A percentile compares a stretch with the other conserved stretches of the same genome.
Conservation (phyloP, 2,797 vertebrate genomes). For the Lepus townsendii region DNA sequence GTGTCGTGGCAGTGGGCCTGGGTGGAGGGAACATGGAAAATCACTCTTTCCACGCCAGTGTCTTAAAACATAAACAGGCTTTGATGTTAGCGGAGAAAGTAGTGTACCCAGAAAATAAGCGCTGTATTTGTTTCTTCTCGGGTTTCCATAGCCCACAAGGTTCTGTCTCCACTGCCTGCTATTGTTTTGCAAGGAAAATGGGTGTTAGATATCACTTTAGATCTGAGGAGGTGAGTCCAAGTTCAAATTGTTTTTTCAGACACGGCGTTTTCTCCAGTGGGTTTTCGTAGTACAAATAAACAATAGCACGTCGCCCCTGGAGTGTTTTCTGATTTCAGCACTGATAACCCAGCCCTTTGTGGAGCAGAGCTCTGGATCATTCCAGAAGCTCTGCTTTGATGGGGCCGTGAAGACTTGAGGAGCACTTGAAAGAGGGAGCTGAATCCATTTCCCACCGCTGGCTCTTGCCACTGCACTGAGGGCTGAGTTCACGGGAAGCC, state of each 20-base stretch:
- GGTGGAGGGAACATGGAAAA: slow-evolving; percentile 79
- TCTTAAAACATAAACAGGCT: slow-evolving; percentile 65
- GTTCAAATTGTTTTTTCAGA: slow-evolving; percentile 70
- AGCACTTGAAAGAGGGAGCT: neutral
- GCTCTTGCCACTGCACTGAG: neutral
- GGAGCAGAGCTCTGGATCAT: neutral
- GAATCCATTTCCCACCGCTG: neutral
- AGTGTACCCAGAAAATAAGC: slow-evolving; percentile 56
- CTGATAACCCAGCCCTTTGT: neutral
- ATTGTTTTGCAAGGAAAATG: slow-evolving; percentile 66
- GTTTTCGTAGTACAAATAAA: slow-evolving; percentile 63
- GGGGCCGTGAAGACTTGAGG: neutral
- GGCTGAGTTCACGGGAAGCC: neutral
- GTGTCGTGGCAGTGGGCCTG: slow-evolving; percentile 78
- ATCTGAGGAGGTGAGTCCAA: slow-evolving; percentile 66
- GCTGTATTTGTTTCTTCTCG: slow-evolving; percentile 20
- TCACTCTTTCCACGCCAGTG: slow-evolving; percentile 74
- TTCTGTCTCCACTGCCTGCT: neutral
- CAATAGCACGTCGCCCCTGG: slow-evolving; percentile 54
- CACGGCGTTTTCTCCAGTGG: slow-evolving; percentile 68
- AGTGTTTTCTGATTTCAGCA: slow-evolving; percentile 47
- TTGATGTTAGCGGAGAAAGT: slow-evolving; percentile 72
- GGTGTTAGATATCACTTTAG: slow-evolving; percentile 62
- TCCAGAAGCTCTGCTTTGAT: slow-evolving; percentile 27
- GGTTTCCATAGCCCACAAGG: slow-evolving; percentile 25